Conservation (phyloP, 53 echinoderm and acorn worm genomes). For the Hippasteria phrygiana region DNA sequence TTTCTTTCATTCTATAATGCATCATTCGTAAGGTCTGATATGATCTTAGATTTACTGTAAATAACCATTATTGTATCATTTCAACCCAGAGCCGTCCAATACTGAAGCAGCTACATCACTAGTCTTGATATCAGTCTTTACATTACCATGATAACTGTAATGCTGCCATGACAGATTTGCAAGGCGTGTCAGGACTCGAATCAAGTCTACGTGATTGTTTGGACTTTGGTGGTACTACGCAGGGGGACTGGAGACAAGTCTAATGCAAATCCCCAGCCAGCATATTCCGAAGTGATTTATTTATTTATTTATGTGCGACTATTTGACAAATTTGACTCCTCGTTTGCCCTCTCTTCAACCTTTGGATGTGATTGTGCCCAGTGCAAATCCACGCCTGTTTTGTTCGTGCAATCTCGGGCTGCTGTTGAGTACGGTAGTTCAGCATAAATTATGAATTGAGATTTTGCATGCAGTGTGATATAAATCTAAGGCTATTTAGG, state of each 20-base stretch:
- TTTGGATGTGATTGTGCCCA: neutral
- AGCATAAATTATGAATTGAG: neutral
- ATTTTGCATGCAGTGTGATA: neutral
- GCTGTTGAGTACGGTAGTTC: too few species aligned
- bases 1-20: too few species aligned
- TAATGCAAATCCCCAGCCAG: neutral
- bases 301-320: neutral
- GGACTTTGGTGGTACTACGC: neutral
- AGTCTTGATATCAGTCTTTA: too few species aligned
- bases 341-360: neutral
- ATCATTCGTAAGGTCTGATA: too few species aligned
- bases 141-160: too few species aligned
- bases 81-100: too few species aligned
- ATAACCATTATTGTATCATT: too few species aligned
- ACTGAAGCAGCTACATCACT: too few species aligned
- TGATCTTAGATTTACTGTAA: too few species aligned
- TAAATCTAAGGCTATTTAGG: neutral
- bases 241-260: neutral
- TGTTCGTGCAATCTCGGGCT: neutral
- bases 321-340: neutral
- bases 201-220: too few species aligned
- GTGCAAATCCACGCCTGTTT: neutral
- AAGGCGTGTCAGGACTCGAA: too few species aligned
- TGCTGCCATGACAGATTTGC: too few species aligned
- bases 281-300: neutral